Conservation (phyloP, 2,113 vertebrate species). For the Orientallactaga bullata region DNA sequence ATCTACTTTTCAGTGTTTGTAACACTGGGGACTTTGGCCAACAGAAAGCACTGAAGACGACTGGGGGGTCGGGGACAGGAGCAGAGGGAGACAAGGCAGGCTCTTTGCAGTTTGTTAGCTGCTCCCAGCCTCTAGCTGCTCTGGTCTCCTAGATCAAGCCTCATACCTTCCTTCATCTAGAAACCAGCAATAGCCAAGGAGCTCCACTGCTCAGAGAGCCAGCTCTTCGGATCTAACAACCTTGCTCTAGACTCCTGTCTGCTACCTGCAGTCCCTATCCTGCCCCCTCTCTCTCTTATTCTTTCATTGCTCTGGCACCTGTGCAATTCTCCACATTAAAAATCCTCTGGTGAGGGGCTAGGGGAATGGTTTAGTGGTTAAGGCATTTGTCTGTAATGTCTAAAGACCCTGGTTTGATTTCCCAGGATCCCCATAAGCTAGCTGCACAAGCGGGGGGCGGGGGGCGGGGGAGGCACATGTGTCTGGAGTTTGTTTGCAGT, state of each 20-base stretch:
- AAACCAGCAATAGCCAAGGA: background rate
- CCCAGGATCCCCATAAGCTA: too few species aligned
- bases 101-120: background rate
- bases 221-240: background rate
- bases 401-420: too few species aligned
- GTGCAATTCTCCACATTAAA: background rate
- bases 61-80: background rate
- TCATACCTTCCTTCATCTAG: background rate
- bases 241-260: background rate
- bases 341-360: too few species aligned
- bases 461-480: too few species aligned
- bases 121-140: background rate
- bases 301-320: background rate
- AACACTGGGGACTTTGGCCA: background rate
- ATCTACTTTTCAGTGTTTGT: background rate
- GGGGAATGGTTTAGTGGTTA: too few species aligned
- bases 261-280: background rate
- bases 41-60: background rate
- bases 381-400: too few species aligned
- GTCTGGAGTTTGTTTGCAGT: too few species aligned
- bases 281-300: background rate
- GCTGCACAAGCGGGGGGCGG: too few species aligned
- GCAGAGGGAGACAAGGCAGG: background rate
- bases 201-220: background rate
- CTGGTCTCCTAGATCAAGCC: background rate